These are phyloP conservation scores for Ormia ochracea DNA, from an alignment of 2,888 invertebrate genomes.

Conservation along the genomic window DNA sequence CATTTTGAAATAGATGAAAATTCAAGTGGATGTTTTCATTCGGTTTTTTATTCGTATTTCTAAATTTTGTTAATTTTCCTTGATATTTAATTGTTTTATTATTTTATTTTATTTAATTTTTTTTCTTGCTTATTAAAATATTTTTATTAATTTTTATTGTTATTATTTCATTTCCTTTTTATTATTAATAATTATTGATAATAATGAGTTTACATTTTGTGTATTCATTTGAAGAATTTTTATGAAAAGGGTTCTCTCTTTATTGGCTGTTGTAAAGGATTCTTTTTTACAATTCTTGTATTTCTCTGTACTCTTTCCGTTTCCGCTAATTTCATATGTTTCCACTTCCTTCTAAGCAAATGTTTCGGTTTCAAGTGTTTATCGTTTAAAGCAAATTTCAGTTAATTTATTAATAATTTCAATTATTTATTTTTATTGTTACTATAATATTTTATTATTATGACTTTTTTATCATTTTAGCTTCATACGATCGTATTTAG, in stretches of 20 bases:
- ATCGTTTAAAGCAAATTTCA: constrained; percentile 51
- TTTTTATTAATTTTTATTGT: neutral
- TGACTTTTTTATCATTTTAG: constrained; percentile 17
- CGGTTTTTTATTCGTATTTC: neutral
- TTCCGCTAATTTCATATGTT: neutral
- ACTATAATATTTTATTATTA: constrained; percentile 4
- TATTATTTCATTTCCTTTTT: neutral
- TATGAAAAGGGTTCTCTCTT: constrained; percentile 4
- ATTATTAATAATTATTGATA: constrained; percentile 38
- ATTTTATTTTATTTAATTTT: neutral
- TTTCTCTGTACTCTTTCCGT: constrained; percentile 9
- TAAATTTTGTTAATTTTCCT: constrained; percentile 1
- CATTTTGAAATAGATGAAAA: constrained; percentile 23
- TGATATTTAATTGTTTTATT: neutral
- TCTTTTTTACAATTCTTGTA: constrained; percentile 41
- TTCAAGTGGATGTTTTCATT: constrained; percentile 5
- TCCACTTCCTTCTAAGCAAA: constrained; percentile 24
- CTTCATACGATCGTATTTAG: constrained; percentile 13
- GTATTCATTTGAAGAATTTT: neutral
- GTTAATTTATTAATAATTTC: constrained; percentile 44
- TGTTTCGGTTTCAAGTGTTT: constrained; percentile 9
- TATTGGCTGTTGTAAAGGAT: constrained; percentile 7
- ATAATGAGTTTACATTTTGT: neutral
- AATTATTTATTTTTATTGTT: constrained; percentile 8
- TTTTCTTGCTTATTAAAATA: neutral